Percentiles rank a stretch among this genome's conserved stretches.
Conservation (phyloP, 2,797 vertebrate species). For the Podargus strigoides region DNA sequence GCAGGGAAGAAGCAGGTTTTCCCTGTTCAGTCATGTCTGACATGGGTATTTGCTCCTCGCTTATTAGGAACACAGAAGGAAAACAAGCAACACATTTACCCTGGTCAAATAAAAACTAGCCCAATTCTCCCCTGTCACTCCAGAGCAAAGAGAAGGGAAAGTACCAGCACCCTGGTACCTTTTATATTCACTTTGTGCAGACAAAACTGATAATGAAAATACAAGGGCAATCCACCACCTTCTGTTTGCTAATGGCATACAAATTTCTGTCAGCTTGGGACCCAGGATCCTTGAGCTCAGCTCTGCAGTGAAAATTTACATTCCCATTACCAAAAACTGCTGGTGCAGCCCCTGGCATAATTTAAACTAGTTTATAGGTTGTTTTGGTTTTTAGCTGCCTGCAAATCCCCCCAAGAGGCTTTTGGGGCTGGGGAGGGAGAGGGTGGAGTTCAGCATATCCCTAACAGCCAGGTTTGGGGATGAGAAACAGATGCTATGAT, state of each 20-base stretch:
- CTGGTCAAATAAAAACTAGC: background rate
- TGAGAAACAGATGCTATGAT: background rate
- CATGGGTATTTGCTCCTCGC: background rate
- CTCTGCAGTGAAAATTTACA: background rate
- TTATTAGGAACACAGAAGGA: background rate
- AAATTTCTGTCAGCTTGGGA: background rate
- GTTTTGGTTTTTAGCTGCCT: background rate
- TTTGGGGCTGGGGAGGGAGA: rapidly evolving
- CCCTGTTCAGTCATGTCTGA: background rate
- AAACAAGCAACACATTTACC: background rate
- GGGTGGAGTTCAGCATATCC: background rate
- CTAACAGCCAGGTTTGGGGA: background rate
- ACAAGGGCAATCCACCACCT: background rate
- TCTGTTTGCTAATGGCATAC: background rate
- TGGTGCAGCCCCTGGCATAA: background rate
- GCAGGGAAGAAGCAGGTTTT: background rate
- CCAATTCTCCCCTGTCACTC: background rate
- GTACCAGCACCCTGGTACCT: background rate
- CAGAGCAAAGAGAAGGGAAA: background rate
- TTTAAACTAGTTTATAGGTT: background rate
- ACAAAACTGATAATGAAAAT: background rate
- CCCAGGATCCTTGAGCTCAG: background rate
- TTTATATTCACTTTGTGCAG: background rate
- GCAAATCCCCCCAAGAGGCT: background rate
- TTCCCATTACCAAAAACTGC: background rate